Evolutionary conservation across 1,140 invertebrate species (phyloP), one percentile per base, ranked within the genome.

Genomic region (Harpegnathos saltator): DNA sequence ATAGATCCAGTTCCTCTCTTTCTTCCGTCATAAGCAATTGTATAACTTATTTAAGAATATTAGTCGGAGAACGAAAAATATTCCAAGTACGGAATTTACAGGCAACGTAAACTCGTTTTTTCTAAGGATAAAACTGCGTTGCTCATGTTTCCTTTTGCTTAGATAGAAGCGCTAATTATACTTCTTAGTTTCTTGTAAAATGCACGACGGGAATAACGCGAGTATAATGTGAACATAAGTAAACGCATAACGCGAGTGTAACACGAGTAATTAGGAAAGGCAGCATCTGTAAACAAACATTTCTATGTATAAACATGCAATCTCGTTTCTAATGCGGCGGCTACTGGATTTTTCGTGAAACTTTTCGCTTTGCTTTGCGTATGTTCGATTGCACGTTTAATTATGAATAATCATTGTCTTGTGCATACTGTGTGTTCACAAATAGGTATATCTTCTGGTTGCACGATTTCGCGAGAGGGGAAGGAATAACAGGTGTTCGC

Each of bases 401-500:
- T n/a, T 62, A 66, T 9, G 24, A 63, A 75, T 26, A 38, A 0
- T 11, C 38, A 63, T 52, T 77, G 29, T 52, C 44, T 54, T 5
- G 19, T 12, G 9, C 17, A 24, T 50, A 48, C 1, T 3, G 1
- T 59, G 24, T 12, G 11, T 61, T 59, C 38, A 22, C 4, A 7
- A 29, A 12, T 1, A 22, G 38, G n/a, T 29, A 33, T 50, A 52
- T 50, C 73, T 73, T 72, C 72, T 48, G 3, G n/a, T 58, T 44
- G 22, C 38, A 19, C 22, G n/a, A 78, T 11, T 38, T 22, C 9
- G 54, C 19, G 44, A 29, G 29, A 72, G 19, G 48, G 29, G 50
- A 81, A 72, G 24, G 61, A 80, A 80, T 80, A 80, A 81, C 54
- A 81, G 54, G 44, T 81, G 54, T 58, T 59, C 19, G n/a, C n/a